These are phyloP conservation scores for Parapsyche elsis DNA, from an alignment of 1,140 invertebrate species.

Conservation along the genomic window DNA sequence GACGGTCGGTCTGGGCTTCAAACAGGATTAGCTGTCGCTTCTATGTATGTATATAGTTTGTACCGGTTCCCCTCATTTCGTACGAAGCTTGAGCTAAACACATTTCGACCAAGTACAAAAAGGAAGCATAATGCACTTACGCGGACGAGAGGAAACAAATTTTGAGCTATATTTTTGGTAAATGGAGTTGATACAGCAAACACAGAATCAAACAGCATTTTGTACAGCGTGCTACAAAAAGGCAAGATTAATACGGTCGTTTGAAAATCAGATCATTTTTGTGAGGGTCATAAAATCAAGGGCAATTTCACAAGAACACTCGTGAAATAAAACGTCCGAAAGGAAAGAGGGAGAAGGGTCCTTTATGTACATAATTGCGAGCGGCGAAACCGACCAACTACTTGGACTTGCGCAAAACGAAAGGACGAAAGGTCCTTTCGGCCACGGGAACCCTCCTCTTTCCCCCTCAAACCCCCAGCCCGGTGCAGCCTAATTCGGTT, in stretches of 20 bases:
- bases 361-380: constrained; percentile 24
- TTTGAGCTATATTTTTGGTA: background rate
- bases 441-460: background rate
- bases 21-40: constrained; percentile 19
- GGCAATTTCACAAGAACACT: constrained; percentile 29
- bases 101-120: background rate
- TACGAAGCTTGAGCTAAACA: too few species aligned
- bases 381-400: constrained; percentile 2
- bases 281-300: constrained; percentile 32
- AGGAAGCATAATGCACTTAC: background rate
- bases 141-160: background rate
- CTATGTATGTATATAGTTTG: background rate
- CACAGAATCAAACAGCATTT: too few species aligned
- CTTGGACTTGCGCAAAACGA: constrained; percentile 1
- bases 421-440: constrained; percentile 33
- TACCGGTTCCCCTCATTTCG: too few species aligned
- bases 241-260: constrained; percentile 21
- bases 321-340: constrained; percentile 25
- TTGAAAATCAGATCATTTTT: constrained; percentile 32
- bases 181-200: too few species aligned
- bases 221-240: too few species aligned
- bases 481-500: constrained; percentile 47
- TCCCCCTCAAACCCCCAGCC: background rate
- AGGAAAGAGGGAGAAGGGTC: constrained; percentile 4
- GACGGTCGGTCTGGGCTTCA: constrained; percentile 16